These are phyloP conservation scores for Julus scandinavius DNA, from an alignment of 2,888 invertebrate species.

Conservation along the genomic window DNA sequence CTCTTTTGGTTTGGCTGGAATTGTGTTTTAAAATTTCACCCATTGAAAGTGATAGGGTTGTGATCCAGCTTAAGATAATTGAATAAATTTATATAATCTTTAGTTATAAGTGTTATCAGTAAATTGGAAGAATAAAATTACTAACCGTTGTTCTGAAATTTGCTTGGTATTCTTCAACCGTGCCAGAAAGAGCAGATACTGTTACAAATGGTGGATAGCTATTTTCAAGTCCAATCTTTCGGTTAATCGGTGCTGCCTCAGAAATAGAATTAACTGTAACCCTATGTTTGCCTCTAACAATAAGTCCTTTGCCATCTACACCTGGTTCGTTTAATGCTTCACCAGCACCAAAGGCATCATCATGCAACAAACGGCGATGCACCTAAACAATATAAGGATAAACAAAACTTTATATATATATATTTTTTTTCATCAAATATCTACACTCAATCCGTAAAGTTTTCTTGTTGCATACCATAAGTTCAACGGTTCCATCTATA, in stretches of 20 bases:
- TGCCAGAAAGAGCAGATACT: neutral
- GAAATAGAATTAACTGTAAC: constrained; percentile 63
- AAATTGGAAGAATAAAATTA: too few relatives aligned
- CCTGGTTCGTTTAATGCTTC: constrained; percentile 87
- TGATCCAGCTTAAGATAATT: too few relatives aligned
- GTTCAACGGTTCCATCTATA: constrained; percentile 65
- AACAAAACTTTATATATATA: too few relatives aligned
- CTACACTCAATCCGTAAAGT: neutral
- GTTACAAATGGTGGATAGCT: constrained; percentile 43
- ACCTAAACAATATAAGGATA: too few relatives aligned
- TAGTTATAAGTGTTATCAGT: too few relatives aligned
- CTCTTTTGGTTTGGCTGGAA: too few relatives aligned
- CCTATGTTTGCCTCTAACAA: constrained; percentile 77
- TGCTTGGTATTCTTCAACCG: neutral
- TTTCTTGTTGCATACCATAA: constrained; percentile 64
- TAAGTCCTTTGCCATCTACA: constrained; percentile 75
- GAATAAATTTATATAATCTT: too few relatives aligned
- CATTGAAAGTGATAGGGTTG: too few relatives aligned
- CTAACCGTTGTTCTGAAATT: constrained; percentile 51
- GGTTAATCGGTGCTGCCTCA: constrained; percentile 51
- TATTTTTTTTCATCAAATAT: neutral
- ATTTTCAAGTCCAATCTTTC: constrained; percentile 49
- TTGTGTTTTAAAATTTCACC: too few relatives aligned
- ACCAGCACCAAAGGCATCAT: constrained; percentile 75
- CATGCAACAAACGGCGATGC: constrained; percentile 53